Evolutionary conservation across 2,113 vertebrate species (phyloP), one percentile per base, ranked within the genome.

Genomic region (Microtus ochrogaster): DNA sequence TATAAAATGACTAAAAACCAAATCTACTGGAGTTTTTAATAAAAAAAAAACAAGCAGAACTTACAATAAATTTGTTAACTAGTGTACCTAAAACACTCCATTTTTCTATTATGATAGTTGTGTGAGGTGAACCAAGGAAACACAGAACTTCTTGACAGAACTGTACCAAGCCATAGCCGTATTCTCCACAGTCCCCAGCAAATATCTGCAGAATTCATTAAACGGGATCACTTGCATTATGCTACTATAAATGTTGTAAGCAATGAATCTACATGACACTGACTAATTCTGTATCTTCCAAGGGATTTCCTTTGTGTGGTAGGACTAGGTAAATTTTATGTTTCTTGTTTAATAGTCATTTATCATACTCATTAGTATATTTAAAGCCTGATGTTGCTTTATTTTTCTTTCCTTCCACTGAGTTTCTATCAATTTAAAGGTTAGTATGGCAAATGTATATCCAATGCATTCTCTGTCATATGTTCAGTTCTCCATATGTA

Each of bases 231-330:
- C 2, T 92, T 90, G 41, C 2, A 21, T 70, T 63, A 70, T 55
- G 36, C 33, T 85, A 44, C 84, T 96, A 58, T 58, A 81, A 85
- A 89, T 78, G 19, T 17, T 91, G 12, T 66, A 19, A 76, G 24
- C 78, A 74, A 94, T 74, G 91, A 87, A 84, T 91, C 76, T 89
- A 63, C 9, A 49, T 91, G 41, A 93, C 41, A 94, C 7, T 39
- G 83, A 92, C 36, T 89, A 87, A 87, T 83, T 94, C 36, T 94
- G 13, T 82, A 66, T 83, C 26, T 77, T 24, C 39, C 73, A 78
- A 44, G 5, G 8, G 58, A 90, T 86, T 90, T 92, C 4, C 12
- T 92, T 94, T 84, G 39, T 89, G 66, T 65, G 79, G 24, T 93
- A 86, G 91, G 16, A 3, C 17, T 41, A 78, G 33, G 14, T 82